phyloP scores from a whole-genome alignment of 2,797 vertebrate species.

The Phyllotis vaccarum region DNA sequence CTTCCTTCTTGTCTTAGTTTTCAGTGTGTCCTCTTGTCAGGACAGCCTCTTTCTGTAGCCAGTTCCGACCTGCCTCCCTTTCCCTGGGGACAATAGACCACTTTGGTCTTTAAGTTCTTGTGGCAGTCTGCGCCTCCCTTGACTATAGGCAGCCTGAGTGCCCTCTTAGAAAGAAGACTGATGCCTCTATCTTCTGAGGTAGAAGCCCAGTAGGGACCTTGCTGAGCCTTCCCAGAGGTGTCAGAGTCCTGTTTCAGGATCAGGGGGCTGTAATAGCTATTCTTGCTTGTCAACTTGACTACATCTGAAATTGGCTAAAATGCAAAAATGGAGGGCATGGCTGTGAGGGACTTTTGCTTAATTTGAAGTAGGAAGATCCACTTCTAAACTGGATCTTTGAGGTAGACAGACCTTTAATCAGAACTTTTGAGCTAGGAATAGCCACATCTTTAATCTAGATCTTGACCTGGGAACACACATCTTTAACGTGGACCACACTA shows the following conservation, averaged over 20 bases:
- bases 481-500: not conserved
- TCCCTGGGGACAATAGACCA: not conserved
- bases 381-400: not conserved
- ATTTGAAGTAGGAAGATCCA: not conserved
- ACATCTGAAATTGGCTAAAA: not conserved
- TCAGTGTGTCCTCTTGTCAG: not conserved
- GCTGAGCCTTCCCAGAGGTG: rapidly evolving
- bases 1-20: not conserved
- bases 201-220: not conserved
- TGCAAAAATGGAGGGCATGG: not conserved
- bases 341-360: not conserved
- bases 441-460: not conserved
- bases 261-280: not conserved
- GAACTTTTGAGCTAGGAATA: not conserved
- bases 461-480: not conserved
- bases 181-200: not conserved
- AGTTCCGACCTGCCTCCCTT: not conserved
- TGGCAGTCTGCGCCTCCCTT: not conserved
- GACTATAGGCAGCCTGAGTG: rapidly evolving
- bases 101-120: not conserved
- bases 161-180: rapidly evolving
- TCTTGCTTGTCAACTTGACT: not conserved
- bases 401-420: not conserved
- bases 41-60: not conserved
- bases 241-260: not conserved